phyloP scores from a whole-genome alignment of 2,797 vertebrate species.

The Alauda arvensis region DNA sequence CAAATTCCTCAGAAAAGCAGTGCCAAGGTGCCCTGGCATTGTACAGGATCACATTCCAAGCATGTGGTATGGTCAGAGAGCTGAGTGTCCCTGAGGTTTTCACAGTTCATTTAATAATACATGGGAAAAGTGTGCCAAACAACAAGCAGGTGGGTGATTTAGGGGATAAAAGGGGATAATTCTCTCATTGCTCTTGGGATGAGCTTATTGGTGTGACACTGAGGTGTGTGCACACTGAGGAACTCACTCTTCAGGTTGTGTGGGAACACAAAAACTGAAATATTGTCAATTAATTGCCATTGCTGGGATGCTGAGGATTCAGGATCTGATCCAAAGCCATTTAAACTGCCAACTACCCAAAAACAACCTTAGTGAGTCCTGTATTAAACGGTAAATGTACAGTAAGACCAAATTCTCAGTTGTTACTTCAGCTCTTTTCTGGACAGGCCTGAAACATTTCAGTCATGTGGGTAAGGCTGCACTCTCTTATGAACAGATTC shows the following conservation, averaged over 20 bases:
- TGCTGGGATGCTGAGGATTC: neutral
- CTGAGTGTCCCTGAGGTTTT: neutral
- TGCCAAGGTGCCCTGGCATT: fast-evolving
- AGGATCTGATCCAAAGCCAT: neutral
- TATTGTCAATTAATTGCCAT: neutral
- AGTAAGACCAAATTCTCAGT: neutral
- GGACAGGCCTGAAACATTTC: neutral
- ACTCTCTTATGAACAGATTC: fast-evolving
- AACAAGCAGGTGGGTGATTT: fast-evolving
- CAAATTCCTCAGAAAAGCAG: neutral
- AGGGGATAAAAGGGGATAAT: neutral
- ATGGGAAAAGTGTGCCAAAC: neutral
- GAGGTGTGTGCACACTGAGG: neutral
- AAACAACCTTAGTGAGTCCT: neutral
- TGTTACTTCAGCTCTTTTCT: neutral
- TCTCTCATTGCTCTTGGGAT: neutral
- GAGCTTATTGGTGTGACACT: neutral
- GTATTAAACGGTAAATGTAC: neutral
- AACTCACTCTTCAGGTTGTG: fast-evolving
- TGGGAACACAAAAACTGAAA: neutral
- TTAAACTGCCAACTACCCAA: neutral
- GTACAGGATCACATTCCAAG: neutral
- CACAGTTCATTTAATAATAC: neutral
- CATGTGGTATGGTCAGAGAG: neutral
- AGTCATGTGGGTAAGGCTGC: fast-evolving